Evolutionary conservation across 1,140 invertebrate genomes (phyloP), one percentile per base, ranked within the genome.

Genomic region (Potamilus streckersoni): DNA sequence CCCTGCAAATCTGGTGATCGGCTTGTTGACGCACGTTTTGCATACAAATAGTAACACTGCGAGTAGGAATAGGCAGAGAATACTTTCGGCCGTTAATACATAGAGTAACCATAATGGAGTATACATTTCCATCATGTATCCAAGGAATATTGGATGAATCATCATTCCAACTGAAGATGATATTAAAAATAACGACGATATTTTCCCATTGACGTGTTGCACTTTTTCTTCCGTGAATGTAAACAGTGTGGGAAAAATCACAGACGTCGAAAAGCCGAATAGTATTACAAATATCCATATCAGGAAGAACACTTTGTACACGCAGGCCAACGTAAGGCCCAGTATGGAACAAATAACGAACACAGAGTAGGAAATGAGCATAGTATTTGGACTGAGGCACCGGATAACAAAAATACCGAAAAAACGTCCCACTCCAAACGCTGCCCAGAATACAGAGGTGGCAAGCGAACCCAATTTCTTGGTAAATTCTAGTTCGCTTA

Each of bases 141-240:
- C 83, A 17, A 84, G 69, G 27, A 84, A 63, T 19, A 76, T 74
- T 5, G 83, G 82, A 73, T 83, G 83, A 2, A 74, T 66, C 64
- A 80, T 81, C 31, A 79, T 76, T 15, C 80, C 81, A 16, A 61
- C 62, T 31, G 82, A 79, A 6, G 79, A 66, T 11, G 80, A 74
- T 58, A 82, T 80, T 31, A 83, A 31, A 59, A 83, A 79, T 20
- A 81, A 61, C 23, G 84, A 82, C 23, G 81, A 71, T 23, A 83
- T 66, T 60, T 76, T 79, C 16, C 84, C 84, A 1, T 79, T 83
- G 1, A 85, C 73, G 20, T 59, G 56, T 31, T 82, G 56, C 2
- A 85, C 57, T 58, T 83, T 71, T 59, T 81, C 79, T 23, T 82
- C 77, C 12, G 80, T 80, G 83, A 83, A 85, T 17, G 78, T 78